Conservation (phyloP, 2,888 invertebrate species). For the Aporophyla nigra region DNA sequence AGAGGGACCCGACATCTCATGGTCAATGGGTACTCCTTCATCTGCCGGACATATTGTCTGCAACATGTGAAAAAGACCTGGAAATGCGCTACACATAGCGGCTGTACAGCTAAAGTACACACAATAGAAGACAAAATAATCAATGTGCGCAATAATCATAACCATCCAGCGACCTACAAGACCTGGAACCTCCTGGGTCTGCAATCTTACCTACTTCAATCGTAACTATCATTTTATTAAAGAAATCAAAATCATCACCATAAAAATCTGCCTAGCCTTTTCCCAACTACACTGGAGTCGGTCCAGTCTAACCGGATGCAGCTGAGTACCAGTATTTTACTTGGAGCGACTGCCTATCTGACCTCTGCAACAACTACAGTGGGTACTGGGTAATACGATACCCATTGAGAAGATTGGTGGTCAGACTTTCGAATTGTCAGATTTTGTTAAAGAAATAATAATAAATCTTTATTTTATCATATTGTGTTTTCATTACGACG, state of each 20-base stretch:
- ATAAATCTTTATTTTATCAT: conserved; percentile 28
- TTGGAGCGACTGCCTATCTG: no score
- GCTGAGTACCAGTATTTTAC: no score
- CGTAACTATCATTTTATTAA: conserved; percentile 9
- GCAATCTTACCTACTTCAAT: conserved; percentile 51
- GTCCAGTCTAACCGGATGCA: no score
- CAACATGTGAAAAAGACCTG: conserved; percentile 79
- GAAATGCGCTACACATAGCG: conserved; percentile 80
- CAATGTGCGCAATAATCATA: conserved; percentile 76
- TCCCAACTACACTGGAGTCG: no score
- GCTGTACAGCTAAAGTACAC: conserved; percentile 82
- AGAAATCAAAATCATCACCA: conserved; percentile 2
- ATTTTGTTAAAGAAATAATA: conserved; percentile 15
- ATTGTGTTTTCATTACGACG: conserved; percentile 14
- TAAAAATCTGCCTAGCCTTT: no score
- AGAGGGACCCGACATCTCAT: conserved; percentile 81
- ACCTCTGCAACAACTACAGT: no score
- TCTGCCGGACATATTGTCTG: conserved; percentile 80
- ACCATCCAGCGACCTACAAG: conserved; percentile 68
- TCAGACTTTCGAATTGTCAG: no score
- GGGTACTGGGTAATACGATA: no score
- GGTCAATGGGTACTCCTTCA: conserved; percentile 79
- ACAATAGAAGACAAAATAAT: conserved; percentile 79
- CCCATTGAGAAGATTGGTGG: no score
- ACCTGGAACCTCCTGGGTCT: conserved; percentile 56